Percentiles rank a stretch among this genome's conserved stretches.
Evolutionary conservation across 2,113 vertebrate species (phyloP).

Genomic region (Eidolon helvum): DNA sequence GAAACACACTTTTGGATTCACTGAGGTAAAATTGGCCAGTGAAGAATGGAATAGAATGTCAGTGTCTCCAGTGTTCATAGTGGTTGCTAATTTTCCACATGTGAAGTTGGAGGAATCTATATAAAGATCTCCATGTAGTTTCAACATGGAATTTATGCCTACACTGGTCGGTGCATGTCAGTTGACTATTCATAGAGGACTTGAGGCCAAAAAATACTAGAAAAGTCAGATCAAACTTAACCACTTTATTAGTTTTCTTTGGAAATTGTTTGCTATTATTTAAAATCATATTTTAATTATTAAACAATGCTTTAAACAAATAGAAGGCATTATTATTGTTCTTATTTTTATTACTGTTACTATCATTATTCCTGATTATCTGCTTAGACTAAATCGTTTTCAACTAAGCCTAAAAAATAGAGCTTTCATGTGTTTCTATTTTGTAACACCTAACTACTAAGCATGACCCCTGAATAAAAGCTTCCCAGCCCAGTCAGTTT

Average conservation of each 20-base stretch:
- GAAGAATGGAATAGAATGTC: background rate
- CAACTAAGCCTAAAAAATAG: background rate
- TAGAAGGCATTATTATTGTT: background rate
- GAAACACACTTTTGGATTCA: background rate
- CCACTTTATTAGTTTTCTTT: background rate
- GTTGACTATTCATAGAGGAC: background rate
- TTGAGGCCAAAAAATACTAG: too few species aligned
- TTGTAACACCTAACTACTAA: background rate
- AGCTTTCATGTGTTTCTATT: background rate
- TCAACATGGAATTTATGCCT: background rate
- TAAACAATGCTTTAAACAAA: background rate
- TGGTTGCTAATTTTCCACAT: background rate
- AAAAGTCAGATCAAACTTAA: background rate
- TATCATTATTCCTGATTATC: background rate
- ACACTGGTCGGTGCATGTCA: background rate
- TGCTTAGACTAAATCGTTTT: background rate
- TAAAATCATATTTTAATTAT: background rate
- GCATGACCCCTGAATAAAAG: background rate
- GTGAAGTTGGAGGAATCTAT: background rate
- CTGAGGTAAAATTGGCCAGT: background rate
- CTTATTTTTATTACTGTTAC: background rate
- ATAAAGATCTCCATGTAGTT: background rate
- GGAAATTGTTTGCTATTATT: background rate
- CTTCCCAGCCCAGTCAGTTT: rapidly evolving
- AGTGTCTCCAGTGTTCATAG: too few species aligned